A percentile compares a stretch with the other conserved stretches of the same genome.
Evolutionary conservation across 2,113 vertebrate genomes (phyloP).

Genomic region (Lucifuga dentata): DNA sequence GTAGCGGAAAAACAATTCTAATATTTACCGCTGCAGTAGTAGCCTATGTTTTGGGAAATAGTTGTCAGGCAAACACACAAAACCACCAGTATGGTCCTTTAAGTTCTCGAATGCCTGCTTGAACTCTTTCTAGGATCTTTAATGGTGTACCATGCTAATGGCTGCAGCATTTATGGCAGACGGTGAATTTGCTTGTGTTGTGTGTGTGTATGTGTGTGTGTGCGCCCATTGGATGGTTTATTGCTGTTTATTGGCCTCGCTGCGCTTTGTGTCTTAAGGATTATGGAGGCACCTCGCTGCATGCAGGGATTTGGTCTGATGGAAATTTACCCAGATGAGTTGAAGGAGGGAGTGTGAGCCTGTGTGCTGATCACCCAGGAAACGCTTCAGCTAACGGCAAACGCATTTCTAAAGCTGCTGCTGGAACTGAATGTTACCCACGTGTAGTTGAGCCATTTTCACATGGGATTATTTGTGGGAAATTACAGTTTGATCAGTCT

Average conservation of each 20-base stretch:
- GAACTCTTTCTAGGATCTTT: no score
- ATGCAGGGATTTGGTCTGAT: constrained; percentile 37
- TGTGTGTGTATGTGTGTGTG: constrained; percentile 18
- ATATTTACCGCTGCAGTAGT: no score
- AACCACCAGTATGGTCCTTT: no score
- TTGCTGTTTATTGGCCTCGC: constrained; percentile 18
- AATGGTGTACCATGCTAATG: no score
- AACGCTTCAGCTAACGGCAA: constrained; percentile 41
- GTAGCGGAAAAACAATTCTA: no score
- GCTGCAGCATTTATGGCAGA: no score
- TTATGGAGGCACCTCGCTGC: constrained; percentile 2
- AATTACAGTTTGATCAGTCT: no score
- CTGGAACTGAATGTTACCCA: not conserved
- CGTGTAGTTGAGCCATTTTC: not conserved
- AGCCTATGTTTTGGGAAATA: no score
- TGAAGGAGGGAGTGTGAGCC: constrained; percentile 28
- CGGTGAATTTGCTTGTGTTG: not conserved
- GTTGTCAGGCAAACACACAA: no score
- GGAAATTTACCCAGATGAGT: constrained; percentile 63
- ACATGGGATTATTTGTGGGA: no score
- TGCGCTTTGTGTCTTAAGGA: not conserved
- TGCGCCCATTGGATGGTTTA: constrained; percentile 2
- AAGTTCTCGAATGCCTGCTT: no score
- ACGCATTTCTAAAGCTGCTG: constrained; percentile 22
- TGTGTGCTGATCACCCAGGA: constrained; percentile 44